These are phyloP conservation scores for Entomyzon cyanotis DNA, from an alignment of 2,113 vertebrate species.

Conservation along the genomic window DNA sequence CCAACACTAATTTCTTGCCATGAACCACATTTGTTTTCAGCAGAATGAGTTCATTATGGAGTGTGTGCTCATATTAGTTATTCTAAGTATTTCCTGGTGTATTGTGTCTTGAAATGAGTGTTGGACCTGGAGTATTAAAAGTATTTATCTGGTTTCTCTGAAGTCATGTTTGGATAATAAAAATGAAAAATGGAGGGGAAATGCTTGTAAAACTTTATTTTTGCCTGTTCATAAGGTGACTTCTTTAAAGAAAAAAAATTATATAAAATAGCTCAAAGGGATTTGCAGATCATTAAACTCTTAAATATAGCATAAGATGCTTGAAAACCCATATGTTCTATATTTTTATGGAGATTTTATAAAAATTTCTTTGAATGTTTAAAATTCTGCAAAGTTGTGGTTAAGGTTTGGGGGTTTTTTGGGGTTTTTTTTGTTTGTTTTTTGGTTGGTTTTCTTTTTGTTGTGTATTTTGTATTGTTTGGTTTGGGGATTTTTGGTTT, in stretches of 20 bases:
- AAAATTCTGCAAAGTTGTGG: neutral
- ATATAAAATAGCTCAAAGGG: neutral
- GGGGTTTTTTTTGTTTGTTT: too few species aligned
- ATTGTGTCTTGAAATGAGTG: neutral
- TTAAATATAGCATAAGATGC: neutral
- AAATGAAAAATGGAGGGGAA: neutral
- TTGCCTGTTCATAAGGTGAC: rapidly evolving
- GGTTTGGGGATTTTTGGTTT: too few species aligned
- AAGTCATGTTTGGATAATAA: neutral
- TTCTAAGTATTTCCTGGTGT: neutral
- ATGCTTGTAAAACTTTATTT: neutral
- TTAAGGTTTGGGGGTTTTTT: neutral
- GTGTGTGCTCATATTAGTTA: neutral
- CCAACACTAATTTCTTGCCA: neutral
- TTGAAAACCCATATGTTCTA: neutral
- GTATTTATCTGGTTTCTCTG: neutral
- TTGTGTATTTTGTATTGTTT: too few species aligned
- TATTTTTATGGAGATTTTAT: neutral
- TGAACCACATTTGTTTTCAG: neutral
- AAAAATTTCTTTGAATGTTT: neutral
- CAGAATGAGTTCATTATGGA: neutral
- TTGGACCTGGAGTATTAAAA: neutral
- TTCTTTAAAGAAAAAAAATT: neutral
- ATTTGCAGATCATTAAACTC: neutral
- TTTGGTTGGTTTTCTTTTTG: too few species aligned